Base-by-base conservation (phyloP, 2,113 vertebrate genomes). In the Thermophis baileyi region DNA sequence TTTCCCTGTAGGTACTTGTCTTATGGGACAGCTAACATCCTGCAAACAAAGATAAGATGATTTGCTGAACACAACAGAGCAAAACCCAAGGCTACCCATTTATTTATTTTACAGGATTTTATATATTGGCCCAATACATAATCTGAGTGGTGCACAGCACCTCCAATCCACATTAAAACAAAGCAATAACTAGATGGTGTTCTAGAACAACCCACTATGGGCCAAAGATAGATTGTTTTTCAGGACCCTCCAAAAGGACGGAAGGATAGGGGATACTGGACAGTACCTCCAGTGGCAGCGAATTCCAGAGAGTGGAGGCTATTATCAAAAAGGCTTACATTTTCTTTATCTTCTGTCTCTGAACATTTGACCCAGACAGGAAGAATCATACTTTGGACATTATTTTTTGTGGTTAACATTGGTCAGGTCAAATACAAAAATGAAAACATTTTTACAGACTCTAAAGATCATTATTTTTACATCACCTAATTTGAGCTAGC, bases 1-100 rank as follows among this genome's bases (percentile, higher is more conserved):
- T 98, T 99, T 99, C 98, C 99, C 99, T 97, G 99, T 99, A 98
- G 99, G 99, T 98, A 99, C 99, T 99, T 99, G 99, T 97, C 99
- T 99, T 97, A 99, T 98, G 0, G 99, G 99, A 97, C 99, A 99
- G 97, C 99, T 99, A 96, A 99, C 99, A 98, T 99, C 99, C 99
- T 99, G 97, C 0, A 97, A 93, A 95, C 94, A 94, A 74, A 96
- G 94, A 95, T 94, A 97, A 50, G 22, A 90, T 40, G 6, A 51
- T 88, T n/a, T 51, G 14, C 49, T 88, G 87, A 51, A 35, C 16
- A 51, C 44, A 30, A 18, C 87, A 51, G 50, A 87, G 25, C 27
- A 88, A 18, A 88, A 88, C 16, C 27, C 87, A 51, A 20, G 16
- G 51, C 16, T 44, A 44, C 18, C 20, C 30, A 44, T 81, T 81